A percentile compares a stretch with the other conserved stretches of the same genome.
Conservation (phyloP, 2,113 vertebrate genomes). For the Chlorodrepanis virens region DNA sequence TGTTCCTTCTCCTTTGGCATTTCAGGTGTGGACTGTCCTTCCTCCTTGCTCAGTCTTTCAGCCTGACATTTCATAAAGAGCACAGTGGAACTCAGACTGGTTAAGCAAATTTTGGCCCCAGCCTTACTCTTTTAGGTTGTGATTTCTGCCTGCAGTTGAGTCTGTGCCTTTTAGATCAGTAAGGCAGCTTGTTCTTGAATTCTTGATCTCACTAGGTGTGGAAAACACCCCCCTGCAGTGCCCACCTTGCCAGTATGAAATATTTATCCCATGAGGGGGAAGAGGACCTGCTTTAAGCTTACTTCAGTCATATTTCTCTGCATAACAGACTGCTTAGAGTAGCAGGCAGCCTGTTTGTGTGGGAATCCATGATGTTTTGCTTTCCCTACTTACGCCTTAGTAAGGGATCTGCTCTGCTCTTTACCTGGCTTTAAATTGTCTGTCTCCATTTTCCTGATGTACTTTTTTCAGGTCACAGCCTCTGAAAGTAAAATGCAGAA, state of each 20-base stretch:
- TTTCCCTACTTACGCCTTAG: not conserved
- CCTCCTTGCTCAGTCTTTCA: not conserved
- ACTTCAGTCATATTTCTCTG: not conserved
- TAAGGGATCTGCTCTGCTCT: not conserved
- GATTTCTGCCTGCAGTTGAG: not conserved
- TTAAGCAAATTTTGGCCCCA: not conserved
- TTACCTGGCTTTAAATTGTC: not conserved
- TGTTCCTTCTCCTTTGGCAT: not conserved
- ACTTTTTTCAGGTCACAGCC: not conserved
- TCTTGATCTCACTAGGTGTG: not conserved
- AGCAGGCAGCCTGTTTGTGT: not conserved
- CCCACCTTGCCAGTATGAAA: not conserved
- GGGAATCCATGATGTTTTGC: fast-evolving
- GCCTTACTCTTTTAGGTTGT: not conserved
- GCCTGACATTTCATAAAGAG: not conserved
- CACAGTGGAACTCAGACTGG: not conserved
- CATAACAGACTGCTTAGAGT: not conserved
- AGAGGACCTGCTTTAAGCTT: not conserved
- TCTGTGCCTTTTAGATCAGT: not conserved
- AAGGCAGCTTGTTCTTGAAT: not conserved
- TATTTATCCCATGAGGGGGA: not conserved
- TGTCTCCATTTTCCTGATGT: not conserved
- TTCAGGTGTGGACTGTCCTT: not conserved
- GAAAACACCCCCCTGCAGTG: not conserved
- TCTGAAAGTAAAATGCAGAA: not conserved